A percentile compares a stretch with the other conserved stretches of the same genome.
These are phyloP conservation scores for Neodiprion fabricii DNA, from an alignment of 1,140 invertebrate genomes.

Conservation along the genomic window DNA sequence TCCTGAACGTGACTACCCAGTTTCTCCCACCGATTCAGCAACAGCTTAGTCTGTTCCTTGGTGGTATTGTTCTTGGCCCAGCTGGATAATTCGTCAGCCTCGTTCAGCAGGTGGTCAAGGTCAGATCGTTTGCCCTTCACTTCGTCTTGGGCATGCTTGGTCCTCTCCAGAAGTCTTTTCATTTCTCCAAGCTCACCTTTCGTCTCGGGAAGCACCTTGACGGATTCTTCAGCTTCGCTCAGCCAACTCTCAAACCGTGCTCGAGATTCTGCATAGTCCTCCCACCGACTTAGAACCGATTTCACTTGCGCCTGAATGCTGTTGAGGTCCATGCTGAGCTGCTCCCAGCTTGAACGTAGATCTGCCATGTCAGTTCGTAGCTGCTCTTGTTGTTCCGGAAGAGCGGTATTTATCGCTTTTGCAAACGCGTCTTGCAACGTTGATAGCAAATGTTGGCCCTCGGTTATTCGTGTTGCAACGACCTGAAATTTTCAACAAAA, in stretches of 20 bases:
- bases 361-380: constrained; percentile 77
- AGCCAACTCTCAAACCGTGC: constrained; percentile 76
- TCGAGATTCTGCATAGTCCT: constrained; percentile 78
- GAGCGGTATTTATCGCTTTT: constrained; percentile 82
- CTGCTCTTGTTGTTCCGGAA: constrained; percentile 79
- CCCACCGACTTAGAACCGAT: constrained; percentile 78
- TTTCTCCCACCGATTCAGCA: constrained; percentile 70
- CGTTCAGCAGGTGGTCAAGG: constrained; percentile 72
- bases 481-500: constrained; percentile 48
- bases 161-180: constrained; percentile 87
- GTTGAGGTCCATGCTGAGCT: constrained; percentile 81
- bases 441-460: constrained; percentile 85
- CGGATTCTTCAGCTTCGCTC: constrained; percentile 67
- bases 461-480: constrained; percentile 77
- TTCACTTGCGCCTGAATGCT: constrained; percentile 80
- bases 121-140: constrained; percentile 76
- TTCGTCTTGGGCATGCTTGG: constrained; percentile 78
- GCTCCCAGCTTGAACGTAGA: constrained; percentile 82
- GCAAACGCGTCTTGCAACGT: constrained; percentile 83
- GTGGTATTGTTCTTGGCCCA: constrained; percentile 73
- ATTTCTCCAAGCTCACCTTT: constrained; percentile 89
- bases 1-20: constrained; percentile 71
- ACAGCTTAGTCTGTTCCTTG: constrained; percentile 67
- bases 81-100: constrained; percentile 74
- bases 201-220: constrained; percentile 70